A percentile compares a stretch with the other conserved stretches of the same genome.
These are phyloP conservation scores for Theodoxus fluviatilis DNA, from an alignment of 2,888 invertebrate genomes.

Conservation along the genomic window DNA sequence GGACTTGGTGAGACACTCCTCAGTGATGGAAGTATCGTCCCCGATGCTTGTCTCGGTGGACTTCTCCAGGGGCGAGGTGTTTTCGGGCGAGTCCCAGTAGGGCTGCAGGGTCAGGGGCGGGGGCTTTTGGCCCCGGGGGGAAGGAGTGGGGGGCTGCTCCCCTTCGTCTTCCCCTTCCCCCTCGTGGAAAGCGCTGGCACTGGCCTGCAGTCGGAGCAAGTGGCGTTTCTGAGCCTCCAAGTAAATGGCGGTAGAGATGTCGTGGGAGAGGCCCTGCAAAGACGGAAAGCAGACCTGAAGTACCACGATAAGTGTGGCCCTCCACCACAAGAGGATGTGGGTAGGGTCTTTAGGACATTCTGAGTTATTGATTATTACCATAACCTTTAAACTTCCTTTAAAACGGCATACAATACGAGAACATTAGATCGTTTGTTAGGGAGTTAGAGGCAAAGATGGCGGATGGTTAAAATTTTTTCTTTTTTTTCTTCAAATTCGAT, in stretches of 20 bases:
- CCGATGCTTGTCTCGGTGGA: constrained; percentile 47
- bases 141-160: neutral
- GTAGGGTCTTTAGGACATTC: too few species aligned
- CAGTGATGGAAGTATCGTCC: constrained; percentile 40
- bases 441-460: too few species aligned
- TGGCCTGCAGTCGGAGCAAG: constrained; percentile 28
- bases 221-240: constrained; percentile 44
- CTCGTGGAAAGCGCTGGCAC: too few species aligned
- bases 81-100: constrained; percentile 51
- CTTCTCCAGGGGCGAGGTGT: constrained; percentile 46
- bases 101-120: constrained; percentile 48
- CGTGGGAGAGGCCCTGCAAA: constrained; percentile 35
- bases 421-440: too few species aligned
- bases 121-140: constrained; percentile 36
- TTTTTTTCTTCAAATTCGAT: too few species aligned
- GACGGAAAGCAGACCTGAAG: too few species aligned
- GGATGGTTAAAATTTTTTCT: too few species aligned
- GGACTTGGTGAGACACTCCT: constrained; percentile 40
- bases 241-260: constrained; percentile 43
- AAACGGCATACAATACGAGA: too few species aligned
- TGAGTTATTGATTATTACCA: too few species aligned
- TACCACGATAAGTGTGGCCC: too few species aligned
- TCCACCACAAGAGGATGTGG: too few species aligned
- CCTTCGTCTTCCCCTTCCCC: constrained; percentile 28
- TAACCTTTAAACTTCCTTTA: too few species aligned